Conservation (phyloP, 2,888 invertebrate genomes). For the Leptothorax acervorum region DNA sequence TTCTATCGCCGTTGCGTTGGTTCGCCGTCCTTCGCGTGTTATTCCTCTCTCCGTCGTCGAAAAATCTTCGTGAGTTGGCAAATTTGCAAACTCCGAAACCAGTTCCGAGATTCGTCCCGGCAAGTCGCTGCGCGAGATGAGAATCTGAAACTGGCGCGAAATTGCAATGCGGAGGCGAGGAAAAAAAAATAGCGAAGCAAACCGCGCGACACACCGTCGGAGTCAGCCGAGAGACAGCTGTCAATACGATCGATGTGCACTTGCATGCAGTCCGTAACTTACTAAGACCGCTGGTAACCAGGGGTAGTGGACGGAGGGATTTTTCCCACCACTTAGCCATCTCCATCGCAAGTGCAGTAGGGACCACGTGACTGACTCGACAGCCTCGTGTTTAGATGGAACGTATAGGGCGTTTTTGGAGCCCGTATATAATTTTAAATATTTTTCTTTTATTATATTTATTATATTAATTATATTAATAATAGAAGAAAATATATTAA, state of each 20-base stretch:
- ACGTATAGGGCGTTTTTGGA: background rate
- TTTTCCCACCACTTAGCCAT: conserved; percentile 28
- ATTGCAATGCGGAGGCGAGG: background rate
- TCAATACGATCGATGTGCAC: conserved; percentile 71
- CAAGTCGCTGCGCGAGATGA: background rate
- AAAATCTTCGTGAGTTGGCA: background rate
- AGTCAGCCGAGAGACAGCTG: conserved; percentile 18
- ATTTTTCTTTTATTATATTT: background rate
- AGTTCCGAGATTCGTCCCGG: background rate
- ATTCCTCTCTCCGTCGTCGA: background rate
- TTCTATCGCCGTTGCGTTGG: conserved; percentile 7
- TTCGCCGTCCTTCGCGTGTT: background rate
- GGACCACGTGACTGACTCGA: conserved; percentile 17
- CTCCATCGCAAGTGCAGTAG: conserved; percentile 14
- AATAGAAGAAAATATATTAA: background rate
- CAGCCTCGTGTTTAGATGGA: conserved; percentile 1
- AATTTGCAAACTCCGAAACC: background rate
- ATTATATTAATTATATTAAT: too few species aligned
- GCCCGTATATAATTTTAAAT: background rate
- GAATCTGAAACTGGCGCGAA: background rate
- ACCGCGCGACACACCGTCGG: conserved; percentile 16
- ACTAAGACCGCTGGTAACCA: conserved; percentile 79
- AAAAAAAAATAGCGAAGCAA: conserved; percentile 16
- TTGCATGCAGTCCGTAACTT: conserved; percentile 81
- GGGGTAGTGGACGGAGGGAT: conserved; percentile 25